Conservation (phyloP, 23 tunicate species). For the Trididemnum clinides region DNA sequence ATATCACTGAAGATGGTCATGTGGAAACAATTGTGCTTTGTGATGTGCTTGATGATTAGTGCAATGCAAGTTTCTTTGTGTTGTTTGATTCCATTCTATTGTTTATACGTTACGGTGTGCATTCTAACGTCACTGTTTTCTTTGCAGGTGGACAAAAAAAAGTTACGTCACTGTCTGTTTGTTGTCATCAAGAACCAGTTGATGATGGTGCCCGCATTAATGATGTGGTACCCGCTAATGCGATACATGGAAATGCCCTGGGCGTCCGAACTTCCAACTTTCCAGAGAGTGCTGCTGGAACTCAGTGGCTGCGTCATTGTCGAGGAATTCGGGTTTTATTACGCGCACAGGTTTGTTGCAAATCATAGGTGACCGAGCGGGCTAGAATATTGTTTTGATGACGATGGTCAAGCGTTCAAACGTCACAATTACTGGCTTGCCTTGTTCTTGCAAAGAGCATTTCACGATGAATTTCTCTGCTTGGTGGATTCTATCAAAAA, state of each 20-base stretch:
- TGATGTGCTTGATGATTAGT: no score
- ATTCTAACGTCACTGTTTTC: neutral
- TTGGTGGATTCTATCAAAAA: no score
- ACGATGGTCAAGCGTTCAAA: no score
- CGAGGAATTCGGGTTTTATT: constrained; percentile 76
- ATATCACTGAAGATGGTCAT: no score
- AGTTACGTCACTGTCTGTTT: constrained; percentile 15
- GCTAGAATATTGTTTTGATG: neutral
- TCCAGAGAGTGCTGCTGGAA: constrained; percentile 69
- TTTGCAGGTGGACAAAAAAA: constrained; percentile 47
- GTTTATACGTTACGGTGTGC: no score
- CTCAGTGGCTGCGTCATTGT: constrained; percentile 57
- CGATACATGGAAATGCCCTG: constrained; percentile 64
- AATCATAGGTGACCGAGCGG: no score
- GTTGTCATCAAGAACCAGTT: constrained; percentile 64
- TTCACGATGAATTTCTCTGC: no score
- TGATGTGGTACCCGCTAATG: constrained; percentile 24
- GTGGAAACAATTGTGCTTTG: no score
- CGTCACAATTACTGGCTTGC: neutral
- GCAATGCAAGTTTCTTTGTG: no score
- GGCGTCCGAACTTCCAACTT: constrained; percentile 65
- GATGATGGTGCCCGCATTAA: neutral
- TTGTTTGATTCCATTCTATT: no score
- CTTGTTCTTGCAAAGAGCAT: no score
- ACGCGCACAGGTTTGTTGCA: constrained; percentile 63